A percentile compares a stretch with the other conserved stretches of the same genome.
phyloP scores from a whole-genome alignment of 2,888 invertebrate genomes.

The Dysmachus trigonus region DNA sequence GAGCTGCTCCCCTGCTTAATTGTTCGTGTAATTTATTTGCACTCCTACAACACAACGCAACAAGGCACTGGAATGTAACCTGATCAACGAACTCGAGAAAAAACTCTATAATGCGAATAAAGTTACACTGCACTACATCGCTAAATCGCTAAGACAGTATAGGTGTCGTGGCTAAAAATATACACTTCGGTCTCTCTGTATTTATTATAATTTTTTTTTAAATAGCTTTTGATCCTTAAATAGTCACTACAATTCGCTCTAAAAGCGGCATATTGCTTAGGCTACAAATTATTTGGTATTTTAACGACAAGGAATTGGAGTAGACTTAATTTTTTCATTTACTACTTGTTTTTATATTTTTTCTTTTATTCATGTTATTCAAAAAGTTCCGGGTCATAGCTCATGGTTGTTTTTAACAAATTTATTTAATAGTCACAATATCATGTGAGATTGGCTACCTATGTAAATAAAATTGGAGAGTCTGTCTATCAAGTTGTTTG shows the following conservation, averaged over 20 bases:
- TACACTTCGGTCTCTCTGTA: background rate
- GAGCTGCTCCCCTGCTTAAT: background rate
- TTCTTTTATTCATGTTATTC: background rate
- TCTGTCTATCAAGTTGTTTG: too few species aligned
- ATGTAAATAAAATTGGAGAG: background rate
- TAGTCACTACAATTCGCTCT: background rate
- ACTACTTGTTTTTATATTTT: too few species aligned
- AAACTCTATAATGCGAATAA: conserved; percentile 1
- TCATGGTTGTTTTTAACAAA: background rate
- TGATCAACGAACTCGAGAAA: conserved; percentile 24
- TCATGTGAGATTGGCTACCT: background rate
- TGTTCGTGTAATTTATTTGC: background rate
- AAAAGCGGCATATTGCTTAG: background rate
- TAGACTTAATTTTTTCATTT: background rate
- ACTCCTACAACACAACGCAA: conserved; percentile 18
- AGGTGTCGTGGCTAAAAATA: background rate
- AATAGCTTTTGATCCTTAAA: background rate
- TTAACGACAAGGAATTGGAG: conserved; percentile 16
- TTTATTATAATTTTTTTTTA: background rate
- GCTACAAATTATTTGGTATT: conserved; percentile 36
- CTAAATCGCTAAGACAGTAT: background rate
- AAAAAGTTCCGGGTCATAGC: background rate
- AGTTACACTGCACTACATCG: background rate
- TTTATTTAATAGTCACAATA: background rate
- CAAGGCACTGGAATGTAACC: conserved; percentile 44